Base-by-base conservation (phyloP, 2,888 invertebrate species). In the Ariolimax columbianus region DNA sequence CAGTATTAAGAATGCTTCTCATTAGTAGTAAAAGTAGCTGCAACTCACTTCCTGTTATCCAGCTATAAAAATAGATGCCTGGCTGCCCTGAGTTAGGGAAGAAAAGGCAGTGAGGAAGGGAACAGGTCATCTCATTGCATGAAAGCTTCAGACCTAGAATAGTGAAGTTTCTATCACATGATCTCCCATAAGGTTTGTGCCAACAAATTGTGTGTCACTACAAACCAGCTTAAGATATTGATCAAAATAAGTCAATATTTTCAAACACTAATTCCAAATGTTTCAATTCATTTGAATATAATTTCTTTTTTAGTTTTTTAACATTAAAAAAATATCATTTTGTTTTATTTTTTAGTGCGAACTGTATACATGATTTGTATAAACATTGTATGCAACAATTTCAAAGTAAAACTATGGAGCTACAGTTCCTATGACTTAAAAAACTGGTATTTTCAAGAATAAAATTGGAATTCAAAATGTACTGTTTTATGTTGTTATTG, bases 371-470 rank as follows among this genome's bases (percentile, higher is more conserved):
- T 63, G 38, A 63, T 43, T 14, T 73, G 82, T 43, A 63, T 81
- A 72, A 36, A 23, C 38, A 38, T n/a, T 70, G 30, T 70, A 70
- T 80, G 68, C 14, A 80, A 70, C 36, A 80, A 36, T 1, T 47
- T 47, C 51, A 75, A n/a, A 38, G 47, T 23, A 17, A 26, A 82
- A 82, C 82, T 30, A 75, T 82, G 82, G 82, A 82, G 75, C 75
- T 75, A 14, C 23, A 82, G 75, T 82, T 82, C 75, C 82, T 82
- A 82, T 70, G 47, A 38, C 72, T 70, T 66, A 36, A 79, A 77
- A 38, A 59, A 14, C 59, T n/a, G 38, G 36, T 63, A 78, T 78
- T 59, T 73, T 40, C 43, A 43, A 30, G 43, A 73, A 73, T 40
- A 73, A 73, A 73, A 72, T 23, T 26, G n/a, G 38, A 72, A 40